These are phyloP conservation scores for Euplexia lucipara DNA, from an alignment of 2,888 invertebrate species.

Conservation along the genomic window DNA sequence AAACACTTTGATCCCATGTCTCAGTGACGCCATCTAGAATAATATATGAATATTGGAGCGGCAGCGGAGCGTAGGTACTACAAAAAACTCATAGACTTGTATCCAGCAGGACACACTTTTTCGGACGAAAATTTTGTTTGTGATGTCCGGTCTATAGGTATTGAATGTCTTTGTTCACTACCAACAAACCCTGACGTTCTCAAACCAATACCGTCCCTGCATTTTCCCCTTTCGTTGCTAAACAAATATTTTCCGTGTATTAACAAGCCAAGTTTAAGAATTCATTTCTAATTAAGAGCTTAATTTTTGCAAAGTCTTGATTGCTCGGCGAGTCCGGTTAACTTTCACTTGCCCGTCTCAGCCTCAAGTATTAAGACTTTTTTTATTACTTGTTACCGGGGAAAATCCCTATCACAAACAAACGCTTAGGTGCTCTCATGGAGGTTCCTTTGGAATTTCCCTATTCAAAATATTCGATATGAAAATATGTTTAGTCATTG, in stretches of 20 bases:
- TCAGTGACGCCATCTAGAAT: no score
- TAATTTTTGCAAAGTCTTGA: slow-evolving; percentile 81
- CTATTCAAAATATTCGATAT: slow-evolving; percentile 39
- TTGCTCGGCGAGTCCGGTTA: slow-evolving; percentile 75
- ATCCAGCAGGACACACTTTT: no score
- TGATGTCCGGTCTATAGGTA: no score
- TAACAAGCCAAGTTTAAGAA: slow-evolving; percentile 59
- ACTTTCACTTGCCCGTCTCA: slow-evolving; percentile 74
- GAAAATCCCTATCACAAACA: slow-evolving; percentile 77
- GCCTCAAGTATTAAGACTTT: slow-evolving; percentile 78
- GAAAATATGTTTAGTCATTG: slow-evolving; percentile 4
- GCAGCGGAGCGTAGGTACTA: no score
- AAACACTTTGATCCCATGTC: no score
- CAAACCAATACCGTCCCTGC: background rate
- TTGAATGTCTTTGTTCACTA: no score
- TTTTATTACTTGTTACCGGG: slow-evolving; percentile 78
- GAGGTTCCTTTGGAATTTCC: slow-evolving; percentile 45
- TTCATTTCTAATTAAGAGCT: slow-evolving; percentile 81
- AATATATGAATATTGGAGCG: no score
- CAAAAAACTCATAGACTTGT: no score
- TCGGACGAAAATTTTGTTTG: no score
- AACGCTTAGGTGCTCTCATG: slow-evolving; percentile 52
- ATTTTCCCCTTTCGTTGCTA: slow-evolving; percentile 3
- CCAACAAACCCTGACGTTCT: background rate
- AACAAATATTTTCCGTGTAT: slow-evolving; percentile 19